These are phyloP conservation scores for Steinernema scapterisci DNA, from an alignment of 2,888 invertebrate genomes.

Conservation along the genomic window DNA sequence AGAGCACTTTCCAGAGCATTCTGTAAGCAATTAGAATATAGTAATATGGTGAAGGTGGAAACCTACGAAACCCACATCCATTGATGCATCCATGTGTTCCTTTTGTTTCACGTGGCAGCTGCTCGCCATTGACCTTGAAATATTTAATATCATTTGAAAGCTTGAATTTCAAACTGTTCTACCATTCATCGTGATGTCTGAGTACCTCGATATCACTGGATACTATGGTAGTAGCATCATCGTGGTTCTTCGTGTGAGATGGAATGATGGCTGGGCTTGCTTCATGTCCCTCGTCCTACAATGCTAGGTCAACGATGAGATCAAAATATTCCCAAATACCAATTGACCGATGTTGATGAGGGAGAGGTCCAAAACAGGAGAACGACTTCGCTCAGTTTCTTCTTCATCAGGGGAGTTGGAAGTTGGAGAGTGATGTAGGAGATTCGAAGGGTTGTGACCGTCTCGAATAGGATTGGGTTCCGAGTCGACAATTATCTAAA, in stretches of 20 bases:
- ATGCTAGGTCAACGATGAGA: background rate
- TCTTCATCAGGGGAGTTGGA: conserved; percentile 53
- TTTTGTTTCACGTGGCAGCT: conserved; percentile 34
- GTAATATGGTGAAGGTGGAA: background rate
- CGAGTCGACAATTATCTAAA: conserved; percentile 52
- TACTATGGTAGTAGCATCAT: conserved; percentile 55
- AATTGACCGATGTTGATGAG: conserved; percentile 38
- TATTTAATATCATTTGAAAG: background rate
- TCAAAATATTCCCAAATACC: background rate
- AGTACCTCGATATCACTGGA: conserved; percentile 63
- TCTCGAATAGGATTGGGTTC: conserved; percentile 62
- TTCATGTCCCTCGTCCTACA: background rate
- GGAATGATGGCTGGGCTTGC: background rate
- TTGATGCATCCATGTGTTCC: background rate
- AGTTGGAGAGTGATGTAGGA: conserved; percentile 55
- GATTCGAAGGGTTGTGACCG: conserved; percentile 44
- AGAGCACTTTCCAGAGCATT: conserved; percentile 18
- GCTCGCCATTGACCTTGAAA: conserved; percentile 47
- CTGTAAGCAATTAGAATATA: background rate
- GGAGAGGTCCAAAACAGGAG: conserved; percentile 39
- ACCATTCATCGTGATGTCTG: conserved; percentile 57
- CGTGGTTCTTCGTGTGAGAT: conserved; percentile 32
- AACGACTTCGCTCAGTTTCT: conserved; percentile 34
- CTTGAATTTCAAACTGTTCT: conserved; percentile 11
- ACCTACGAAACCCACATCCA: conserved; percentile 1